Evolutionary conservation across 2,113 vertebrate genomes (phyloP).

Genomic region (Pedionomus torquatus): DNA sequence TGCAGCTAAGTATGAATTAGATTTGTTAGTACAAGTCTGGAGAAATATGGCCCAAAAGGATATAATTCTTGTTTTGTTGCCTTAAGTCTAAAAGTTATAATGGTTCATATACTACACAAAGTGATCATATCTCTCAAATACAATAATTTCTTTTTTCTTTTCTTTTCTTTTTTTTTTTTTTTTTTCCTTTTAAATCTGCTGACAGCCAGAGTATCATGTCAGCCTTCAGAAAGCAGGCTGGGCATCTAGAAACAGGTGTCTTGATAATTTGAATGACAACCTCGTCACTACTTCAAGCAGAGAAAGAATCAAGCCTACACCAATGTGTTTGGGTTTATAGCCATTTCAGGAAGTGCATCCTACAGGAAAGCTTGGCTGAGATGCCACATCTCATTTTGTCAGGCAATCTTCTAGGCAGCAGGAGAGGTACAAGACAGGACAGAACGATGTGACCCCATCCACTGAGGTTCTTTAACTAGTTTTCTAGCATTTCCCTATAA

Average conservation of each 20-base stretch:
- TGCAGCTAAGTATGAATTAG: neutral
- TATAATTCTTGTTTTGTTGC: neutral
- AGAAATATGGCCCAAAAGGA: neutral
- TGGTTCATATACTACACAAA: neutral
- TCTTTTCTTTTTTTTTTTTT: neutral
- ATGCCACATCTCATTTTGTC: neutral
- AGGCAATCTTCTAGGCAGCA: neutral
- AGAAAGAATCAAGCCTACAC: neutral
- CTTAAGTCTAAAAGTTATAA: neutral
- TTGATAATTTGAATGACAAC: neutral
- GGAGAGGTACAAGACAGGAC: neutral
- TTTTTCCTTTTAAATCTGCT: neutral
- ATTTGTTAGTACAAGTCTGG: neutral
- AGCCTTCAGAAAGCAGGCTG: neutral
- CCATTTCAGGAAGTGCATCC: neutral
- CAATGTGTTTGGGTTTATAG: neutral
- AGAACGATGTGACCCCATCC: neutral
- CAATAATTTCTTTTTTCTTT: too few relatives aligned
- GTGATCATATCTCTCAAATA: neutral
- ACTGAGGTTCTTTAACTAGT: neutral
- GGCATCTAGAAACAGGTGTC: neutral
- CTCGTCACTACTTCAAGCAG: neutral
- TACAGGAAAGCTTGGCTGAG: neutral
- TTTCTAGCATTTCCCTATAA: neutral
- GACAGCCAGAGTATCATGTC: neutral